phyloP scores from a whole-genome alignment of 1,140 invertebrate species.

The Caerostris darwini region DNA sequence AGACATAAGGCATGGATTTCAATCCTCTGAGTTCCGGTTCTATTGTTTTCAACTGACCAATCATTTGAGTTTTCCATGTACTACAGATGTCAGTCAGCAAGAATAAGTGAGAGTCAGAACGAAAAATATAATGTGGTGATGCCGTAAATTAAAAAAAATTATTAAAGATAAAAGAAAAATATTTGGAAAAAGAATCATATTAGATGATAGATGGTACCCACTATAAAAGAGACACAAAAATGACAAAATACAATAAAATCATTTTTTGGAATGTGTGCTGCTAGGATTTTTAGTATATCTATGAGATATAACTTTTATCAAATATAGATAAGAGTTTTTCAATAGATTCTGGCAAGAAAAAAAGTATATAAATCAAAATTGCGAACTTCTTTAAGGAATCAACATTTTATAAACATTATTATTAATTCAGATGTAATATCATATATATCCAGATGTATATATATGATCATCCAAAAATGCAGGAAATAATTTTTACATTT shows the following conservation, averaged over 20 bases:
- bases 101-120: not conserved
- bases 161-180: not conserved
- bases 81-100: not conserved
- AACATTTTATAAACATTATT: too few species aligned
- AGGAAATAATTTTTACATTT: too few species aligned
- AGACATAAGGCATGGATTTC: not conserved
- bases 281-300: not conserved
- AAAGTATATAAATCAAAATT: too few species aligned
- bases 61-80: not conserved
- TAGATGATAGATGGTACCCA: not conserved
- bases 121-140: not conserved
- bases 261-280: not conserved
- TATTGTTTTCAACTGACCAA: not conserved
- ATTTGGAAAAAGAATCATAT: not conserved
- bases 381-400: too few species aligned
- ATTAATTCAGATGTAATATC: too few species aligned
- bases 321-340: too few species aligned
- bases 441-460: too few species aligned
- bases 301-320: too few species aligned
- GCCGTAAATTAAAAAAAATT: not conserved
- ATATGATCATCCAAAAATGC: too few species aligned
- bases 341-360: too few species aligned
- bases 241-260: not conserved
- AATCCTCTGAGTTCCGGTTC: not conserved
- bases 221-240: not conserved